A percentile compares a stretch with the other conserved stretches of the same genome.
Evolutionary conservation across 35 echinoderm and acorn worm genomes (phyloP).

Genomic region (Eucidaris tribuloides): DNA sequence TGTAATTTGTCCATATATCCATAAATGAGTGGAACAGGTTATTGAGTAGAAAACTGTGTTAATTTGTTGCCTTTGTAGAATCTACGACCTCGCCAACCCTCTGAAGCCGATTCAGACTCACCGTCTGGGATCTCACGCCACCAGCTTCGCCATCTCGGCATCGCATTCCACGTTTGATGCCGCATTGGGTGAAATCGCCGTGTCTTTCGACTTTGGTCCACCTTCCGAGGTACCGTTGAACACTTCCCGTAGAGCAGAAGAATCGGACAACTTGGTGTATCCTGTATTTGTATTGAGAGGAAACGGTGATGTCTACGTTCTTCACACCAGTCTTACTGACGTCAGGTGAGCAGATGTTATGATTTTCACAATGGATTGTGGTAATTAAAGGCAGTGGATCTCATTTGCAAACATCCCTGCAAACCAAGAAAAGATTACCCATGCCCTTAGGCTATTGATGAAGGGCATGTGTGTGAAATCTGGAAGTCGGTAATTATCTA

Average conservation of each 20-base stretch:
- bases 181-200: slow-evolving; percentile 88
- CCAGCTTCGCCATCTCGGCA: slow-evolving; percentile 64
- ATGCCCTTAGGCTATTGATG: no score
- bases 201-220: slow-evolving; percentile 89
- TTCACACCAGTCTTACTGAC: slow-evolving; percentile 68
- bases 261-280: slow-evolving; percentile 20
- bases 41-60: no score
- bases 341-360: slow-evolving; percentile 86
- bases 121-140: slow-evolving; percentile 49
- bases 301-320: slow-evolving; percentile 88
- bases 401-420: no score
- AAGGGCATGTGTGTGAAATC: no score
- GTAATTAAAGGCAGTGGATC: no score
- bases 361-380: no score
- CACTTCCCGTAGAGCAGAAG: background rate
- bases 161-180: slow-evolving; percentile 70
- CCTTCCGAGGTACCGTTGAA: slow-evolving; percentile 41
- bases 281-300: slow-evolving; percentile 91
- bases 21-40: no score
- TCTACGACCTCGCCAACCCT: slow-evolving; percentile 66
- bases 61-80: no score
- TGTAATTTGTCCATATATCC: no score
- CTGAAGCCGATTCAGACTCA: slow-evolving; percentile 68
- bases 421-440: no score
- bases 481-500: no score